These are phyloP conservation scores for Megaceryle alcyon DNA, from an alignment of 2,797 vertebrate genomes.

Conservation along the genomic window DNA sequence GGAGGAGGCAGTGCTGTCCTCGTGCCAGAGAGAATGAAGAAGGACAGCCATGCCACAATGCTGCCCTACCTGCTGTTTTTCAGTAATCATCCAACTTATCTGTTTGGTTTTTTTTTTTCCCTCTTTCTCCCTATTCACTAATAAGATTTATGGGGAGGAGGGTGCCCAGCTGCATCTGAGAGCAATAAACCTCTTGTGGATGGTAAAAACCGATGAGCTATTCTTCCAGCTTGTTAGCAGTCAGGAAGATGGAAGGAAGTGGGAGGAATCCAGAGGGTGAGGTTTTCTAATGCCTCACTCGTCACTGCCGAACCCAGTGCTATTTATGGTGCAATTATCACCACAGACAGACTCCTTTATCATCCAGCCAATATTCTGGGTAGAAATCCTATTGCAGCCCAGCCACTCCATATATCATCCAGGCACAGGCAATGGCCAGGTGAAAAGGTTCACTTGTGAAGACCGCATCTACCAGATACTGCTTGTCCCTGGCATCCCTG, in stretches of 20 bases:
- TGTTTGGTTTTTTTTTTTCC: fast-evolving
- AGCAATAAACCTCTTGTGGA: neutral
- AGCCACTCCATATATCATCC: neutral
- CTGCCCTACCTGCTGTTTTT: neutral
- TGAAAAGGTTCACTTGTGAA: neutral
- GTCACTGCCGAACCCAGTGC: neutral
- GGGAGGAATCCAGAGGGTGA: slow-evolving; percentile 28
- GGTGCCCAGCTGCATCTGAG: slow-evolving; percentile 15
- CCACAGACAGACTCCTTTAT: slow-evolving; percentile 57
- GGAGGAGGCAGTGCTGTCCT: neutral
- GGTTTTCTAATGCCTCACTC: slow-evolving; percentile 35
- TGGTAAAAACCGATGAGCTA: neutral
- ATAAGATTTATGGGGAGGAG: slow-evolving; percentile 48
- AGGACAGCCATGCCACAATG: neutral
- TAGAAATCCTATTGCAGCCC: slow-evolving; percentile 53
- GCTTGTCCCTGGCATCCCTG: neutral
- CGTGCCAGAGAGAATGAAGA: neutral
- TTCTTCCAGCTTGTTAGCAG: slow-evolving; percentile 65
- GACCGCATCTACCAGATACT: neutral
- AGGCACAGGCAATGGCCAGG: neutral
- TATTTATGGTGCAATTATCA: slow-evolving; percentile 66
- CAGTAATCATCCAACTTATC: neutral
- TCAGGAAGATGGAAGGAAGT: slow-evolving; percentile 55
- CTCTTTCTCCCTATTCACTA: neutral
- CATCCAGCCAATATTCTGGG: slow-evolving; percentile 60